Percentiles rank a stretch among this genome's conserved stretches.
Evolutionary conservation across 2,113 vertebrate species (phyloP).

Genomic region (Lepisosteus oculatus): DNA sequence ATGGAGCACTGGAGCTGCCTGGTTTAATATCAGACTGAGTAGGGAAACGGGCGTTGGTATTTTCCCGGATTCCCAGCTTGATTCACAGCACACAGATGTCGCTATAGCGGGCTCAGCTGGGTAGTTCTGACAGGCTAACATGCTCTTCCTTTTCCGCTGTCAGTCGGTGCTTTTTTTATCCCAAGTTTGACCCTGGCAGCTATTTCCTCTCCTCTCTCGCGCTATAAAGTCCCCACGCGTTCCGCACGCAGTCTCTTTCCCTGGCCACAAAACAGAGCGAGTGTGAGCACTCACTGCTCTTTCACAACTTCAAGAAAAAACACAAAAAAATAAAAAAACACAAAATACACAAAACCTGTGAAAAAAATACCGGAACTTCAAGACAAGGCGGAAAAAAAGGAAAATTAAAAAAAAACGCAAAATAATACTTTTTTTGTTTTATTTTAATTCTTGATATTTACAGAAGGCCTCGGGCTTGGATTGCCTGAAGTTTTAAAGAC

Average conservation of each 20-base stretch:
- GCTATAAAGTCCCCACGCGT: conserved; percentile 68
- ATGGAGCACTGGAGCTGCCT: no score
- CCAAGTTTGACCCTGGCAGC: conserved; percentile 56
- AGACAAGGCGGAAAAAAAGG: conserved; percentile 36
- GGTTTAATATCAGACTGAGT: no score
- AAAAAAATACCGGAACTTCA: conserved; percentile 40
- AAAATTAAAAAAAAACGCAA: conserved; percentile 47
- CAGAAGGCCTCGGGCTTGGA: conserved; percentile 40
- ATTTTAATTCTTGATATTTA: conserved; percentile 27
- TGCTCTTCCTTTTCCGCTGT: conserved; percentile 52
- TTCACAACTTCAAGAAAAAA: conserved; percentile 63
- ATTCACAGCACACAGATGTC: conserved; percentile 53
- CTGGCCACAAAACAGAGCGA: conserved; percentile 67
- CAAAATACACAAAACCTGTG: conserved; percentile 18
- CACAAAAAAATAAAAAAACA: conserved; percentile 23
- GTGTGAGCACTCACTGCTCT: conserved; percentile 69
- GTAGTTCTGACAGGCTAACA: conserved; percentile 34
- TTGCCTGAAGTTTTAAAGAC: conserved; percentile 38
- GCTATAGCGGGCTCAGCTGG: conserved; percentile 51
- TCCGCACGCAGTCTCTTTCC: conserved; percentile 66
- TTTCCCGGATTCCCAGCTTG: no score
- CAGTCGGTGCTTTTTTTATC: conserved; percentile 36
- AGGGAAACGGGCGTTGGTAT: no score
- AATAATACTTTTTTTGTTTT: conserved; percentile 26
- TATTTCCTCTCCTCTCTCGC: conserved; percentile 52